A percentile compares a stretch with the other conserved stretches of the same genome.
phyloP scores from a whole-genome alignment of 2,797 vertebrate species.

The Adelosebastes latens region DNA sequence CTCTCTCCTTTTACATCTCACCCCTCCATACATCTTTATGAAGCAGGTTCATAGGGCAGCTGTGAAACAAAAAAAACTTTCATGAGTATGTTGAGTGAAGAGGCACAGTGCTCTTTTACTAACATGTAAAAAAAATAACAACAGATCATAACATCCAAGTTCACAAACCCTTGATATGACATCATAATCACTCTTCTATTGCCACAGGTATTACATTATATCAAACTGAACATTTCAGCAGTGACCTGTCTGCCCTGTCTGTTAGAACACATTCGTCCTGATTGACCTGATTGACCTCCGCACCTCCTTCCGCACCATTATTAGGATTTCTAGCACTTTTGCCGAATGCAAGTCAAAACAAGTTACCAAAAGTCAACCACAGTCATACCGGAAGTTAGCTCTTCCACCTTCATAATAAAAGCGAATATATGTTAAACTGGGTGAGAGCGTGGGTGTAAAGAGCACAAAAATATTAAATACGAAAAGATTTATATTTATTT shows the following conservation, averaged over 20 bases:
- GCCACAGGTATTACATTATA: background rate
- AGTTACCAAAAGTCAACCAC: background rate
- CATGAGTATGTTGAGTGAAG: too few relatives aligned
- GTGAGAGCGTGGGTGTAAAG: background rate
- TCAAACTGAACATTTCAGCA: background rate
- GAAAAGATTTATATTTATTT: background rate
- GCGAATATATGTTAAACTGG: fast-evolving
- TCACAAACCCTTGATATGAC: too few relatives aligned
- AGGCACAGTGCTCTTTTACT: too few relatives aligned
- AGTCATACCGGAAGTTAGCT: background rate
- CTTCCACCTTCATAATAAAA: conserved; percentile 31
- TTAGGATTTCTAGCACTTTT: background rate
- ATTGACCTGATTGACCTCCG: conserved; percentile 63
- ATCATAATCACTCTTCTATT: too few relatives aligned
- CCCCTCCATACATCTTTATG: too few relatives aligned
- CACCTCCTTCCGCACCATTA: conserved; percentile 48
- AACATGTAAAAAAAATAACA: too few relatives aligned
- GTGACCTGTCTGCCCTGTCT: too few relatives aligned
- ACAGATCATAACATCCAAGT: too few relatives aligned
- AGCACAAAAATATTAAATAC: background rate
- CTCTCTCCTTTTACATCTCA: too few relatives aligned
- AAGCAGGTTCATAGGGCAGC: too few relatives aligned
- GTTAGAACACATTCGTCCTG: conserved; percentile 57
- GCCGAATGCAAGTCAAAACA: conserved; percentile 13
- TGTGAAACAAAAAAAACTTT: too few relatives aligned